A percentile compares a stretch with the other conserved stretches of the same genome.
These are phyloP conservation scores for Cuniculus paca DNA, from an alignment of 2,797 vertebrate genomes.

Conservation along the genomic window DNA sequence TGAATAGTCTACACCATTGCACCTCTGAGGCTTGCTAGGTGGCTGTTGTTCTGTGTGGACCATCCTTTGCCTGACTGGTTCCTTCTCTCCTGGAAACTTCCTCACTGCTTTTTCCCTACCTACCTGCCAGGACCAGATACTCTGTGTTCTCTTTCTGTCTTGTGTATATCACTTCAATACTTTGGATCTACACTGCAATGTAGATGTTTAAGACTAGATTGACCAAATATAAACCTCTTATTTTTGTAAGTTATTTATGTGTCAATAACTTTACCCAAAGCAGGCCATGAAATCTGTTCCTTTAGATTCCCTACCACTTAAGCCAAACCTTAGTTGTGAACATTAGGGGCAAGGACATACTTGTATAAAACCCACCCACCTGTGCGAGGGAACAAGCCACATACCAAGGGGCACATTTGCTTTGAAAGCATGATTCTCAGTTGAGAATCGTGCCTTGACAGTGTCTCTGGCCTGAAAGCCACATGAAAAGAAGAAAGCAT, in stretches of 20 bases:
- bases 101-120: neutral
- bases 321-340: neutral
- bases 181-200: neutral
- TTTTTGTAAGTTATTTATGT: neutral
- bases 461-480: neutral
- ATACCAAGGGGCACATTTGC: neutral
- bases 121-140: neutral
- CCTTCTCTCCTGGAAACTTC: neutral
- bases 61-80: neutral
- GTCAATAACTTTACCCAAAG: neutral
- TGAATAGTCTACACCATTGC: neutral
- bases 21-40: fast-evolving
- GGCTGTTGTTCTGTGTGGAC: neutral
- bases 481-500: neutral
- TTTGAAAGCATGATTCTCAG: neutral
- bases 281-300: neutral
- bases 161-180: neutral
- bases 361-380: neutral
- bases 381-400: neutral
- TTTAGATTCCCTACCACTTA: neutral
- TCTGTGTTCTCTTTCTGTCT: neutral
- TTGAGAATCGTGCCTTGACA: neutral
- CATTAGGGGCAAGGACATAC: neutral
- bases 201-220: neutral
- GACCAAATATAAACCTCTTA: neutral